Evolutionary conservation across 2,888 invertebrate genomes (phyloP).

Genomic region (Nomada fucata): DNA sequence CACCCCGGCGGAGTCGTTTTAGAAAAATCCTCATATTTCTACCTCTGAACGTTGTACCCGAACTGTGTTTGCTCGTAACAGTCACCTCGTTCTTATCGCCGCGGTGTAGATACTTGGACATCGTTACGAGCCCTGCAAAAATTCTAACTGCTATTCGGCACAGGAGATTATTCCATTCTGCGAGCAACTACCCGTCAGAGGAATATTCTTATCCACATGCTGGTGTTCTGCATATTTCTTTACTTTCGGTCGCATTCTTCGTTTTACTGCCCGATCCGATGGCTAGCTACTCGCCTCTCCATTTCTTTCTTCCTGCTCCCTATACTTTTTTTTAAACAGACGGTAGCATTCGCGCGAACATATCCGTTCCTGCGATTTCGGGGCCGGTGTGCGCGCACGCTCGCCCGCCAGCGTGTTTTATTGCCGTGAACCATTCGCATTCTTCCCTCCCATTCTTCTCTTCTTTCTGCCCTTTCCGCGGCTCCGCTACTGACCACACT

Average conservation of each 20-base stretch:
- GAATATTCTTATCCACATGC: neutral
- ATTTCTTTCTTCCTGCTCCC: constrained; percentile 19
- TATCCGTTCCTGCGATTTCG: constrained; percentile 61
- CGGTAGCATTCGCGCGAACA: constrained; percentile 40
- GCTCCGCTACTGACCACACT: constrained; percentile 44
- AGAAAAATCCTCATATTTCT: constrained; percentile 6
- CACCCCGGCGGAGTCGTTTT: constrained; percentile 4
- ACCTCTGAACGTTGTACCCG: neutral
- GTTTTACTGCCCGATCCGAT: neutral
- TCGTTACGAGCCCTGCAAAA: too few relatives aligned
- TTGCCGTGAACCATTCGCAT: constrained; percentile 69
- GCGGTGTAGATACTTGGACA: neutral
- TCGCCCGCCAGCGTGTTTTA: constrained; percentile 66
- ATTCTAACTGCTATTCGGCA: constrained; percentile 1
- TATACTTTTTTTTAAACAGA: constrained; percentile 18
- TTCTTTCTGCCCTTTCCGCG: constrained; percentile 51
- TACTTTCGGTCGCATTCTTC: neutral
- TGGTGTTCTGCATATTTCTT: neutral
- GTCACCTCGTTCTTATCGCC: constrained; percentile 20
- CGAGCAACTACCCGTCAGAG: too few relatives aligned
- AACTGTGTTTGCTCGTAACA: neutral
- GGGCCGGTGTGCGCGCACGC: constrained; percentile 11
- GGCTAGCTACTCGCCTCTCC: neutral
- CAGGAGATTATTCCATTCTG: neutral
- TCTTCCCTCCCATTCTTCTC: constrained; percentile 62